Conservation (phyloP, 2,797 vertebrate genomes). For the Poeciliopsis turneri region DNA sequence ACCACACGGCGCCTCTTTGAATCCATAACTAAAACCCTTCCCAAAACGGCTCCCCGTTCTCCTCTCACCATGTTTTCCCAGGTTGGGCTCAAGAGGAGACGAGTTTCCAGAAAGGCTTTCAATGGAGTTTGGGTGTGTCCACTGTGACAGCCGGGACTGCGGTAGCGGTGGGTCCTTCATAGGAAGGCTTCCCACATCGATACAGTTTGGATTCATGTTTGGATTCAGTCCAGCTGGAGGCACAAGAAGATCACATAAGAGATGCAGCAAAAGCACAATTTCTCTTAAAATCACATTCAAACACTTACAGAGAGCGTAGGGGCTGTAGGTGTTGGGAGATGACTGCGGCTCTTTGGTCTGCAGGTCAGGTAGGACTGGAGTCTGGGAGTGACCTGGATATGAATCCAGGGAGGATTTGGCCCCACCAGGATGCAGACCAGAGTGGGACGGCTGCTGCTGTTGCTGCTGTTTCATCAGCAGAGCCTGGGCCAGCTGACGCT, state of each 20-base stretch:
- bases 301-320: slow-evolving; percentile 92
- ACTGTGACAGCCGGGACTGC: slow-evolving; percentile 97
- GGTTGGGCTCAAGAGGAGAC: slow-evolving; percentile 90
- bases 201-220: slow-evolving; percentile 95
- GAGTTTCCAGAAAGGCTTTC: slow-evolving; percentile 91
- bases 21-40: not conserved
- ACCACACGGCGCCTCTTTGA: not conserved
- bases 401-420: slow-evolving; percentile 93
- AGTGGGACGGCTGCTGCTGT: slow-evolving; percentile 85
- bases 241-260: slow-evolving; percentile 15
- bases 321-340: slow-evolving; percentile 91
- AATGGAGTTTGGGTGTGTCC: slow-evolving; percentile 96
- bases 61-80: slow-evolving; percentile 90
- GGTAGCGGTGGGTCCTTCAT: slow-evolving; percentile 95
- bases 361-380: slow-evolving; percentile 92
- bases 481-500: slow-evolving; percentile 99
- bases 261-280: not conserved
- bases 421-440: slow-evolving; percentile 88
- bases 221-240: slow-evolving; percentile 90
- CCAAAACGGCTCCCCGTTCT: not conserved
- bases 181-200: slow-evolving; percentile 91
- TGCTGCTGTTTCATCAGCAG: slow-evolving; percentile 97
- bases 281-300: not conserved
- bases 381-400: slow-evolving; percentile 91
- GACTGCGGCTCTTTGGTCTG: slow-evolving; percentile 99